Percentiles rank a stretch among this genome's conserved stretches.
Conservation (phyloP, 1,140 invertebrate genomes). For the Nilaparvata lugens region DNA sequence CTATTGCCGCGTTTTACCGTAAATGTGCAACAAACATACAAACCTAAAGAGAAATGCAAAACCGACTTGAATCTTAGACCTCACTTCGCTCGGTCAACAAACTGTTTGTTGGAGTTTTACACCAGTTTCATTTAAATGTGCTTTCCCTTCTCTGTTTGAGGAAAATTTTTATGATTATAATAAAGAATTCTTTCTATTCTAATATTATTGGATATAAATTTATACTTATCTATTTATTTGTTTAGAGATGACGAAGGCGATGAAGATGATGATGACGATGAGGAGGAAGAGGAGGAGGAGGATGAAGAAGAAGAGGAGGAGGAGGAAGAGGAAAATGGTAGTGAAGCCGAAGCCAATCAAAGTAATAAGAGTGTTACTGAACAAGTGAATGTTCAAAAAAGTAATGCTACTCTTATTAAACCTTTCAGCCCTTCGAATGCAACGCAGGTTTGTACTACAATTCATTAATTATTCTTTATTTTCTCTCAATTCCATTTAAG, state of each 20-base stretch:
- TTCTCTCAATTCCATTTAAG: slow-evolving; percentile 30
- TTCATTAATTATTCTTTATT: slow-evolving; percentile 29
- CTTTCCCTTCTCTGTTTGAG: too few relatives aligned
- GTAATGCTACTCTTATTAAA: background rate
- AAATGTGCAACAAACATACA: too few relatives aligned
- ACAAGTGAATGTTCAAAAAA: background rate
- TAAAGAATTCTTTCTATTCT: too few relatives aligned
- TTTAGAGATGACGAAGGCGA: slow-evolving; percentile 41
- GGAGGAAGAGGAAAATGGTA: slow-evolving; percentile 25
- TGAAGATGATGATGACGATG: slow-evolving; percentile 20
- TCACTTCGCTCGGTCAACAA: too few relatives aligned
- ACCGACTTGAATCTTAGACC: too few relatives aligned
- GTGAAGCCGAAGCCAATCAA: slow-evolving; percentile 16
- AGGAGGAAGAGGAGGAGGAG: slow-evolving; percentile 37
- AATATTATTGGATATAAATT: too few relatives aligned
- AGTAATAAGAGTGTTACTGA: background rate
- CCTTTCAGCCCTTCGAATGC: background rate
- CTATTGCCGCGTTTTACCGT: too few relatives aligned
- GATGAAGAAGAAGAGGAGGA: slow-evolving; percentile 30
- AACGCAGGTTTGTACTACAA: slow-evolving; percentile 23
- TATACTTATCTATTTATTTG: slow-evolving; percentile 10
- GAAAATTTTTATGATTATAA: too few relatives aligned
- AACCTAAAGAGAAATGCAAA: too few relatives aligned
- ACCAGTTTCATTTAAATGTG: too few relatives aligned
- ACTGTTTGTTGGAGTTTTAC: too few relatives aligned